Base-by-base conservation (phyloP, 2,888 invertebrate genomes). In the Cataglyphis altisquamis region DNA sequence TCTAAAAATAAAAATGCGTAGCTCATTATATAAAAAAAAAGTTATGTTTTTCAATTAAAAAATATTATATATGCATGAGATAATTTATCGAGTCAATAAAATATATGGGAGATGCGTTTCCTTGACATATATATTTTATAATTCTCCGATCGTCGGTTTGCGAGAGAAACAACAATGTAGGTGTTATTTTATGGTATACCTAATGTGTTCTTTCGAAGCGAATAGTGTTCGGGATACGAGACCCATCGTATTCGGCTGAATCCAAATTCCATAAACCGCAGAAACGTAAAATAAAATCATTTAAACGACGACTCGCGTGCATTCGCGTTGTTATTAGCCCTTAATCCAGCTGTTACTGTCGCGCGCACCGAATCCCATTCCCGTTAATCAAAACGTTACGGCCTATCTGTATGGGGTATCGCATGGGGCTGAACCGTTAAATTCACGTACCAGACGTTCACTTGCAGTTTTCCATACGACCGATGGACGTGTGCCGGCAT, bases 351-450 rank as follows among this genome's bases (percentile, higher is more conserved):
- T 78, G 88, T 84, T 87, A 67, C 81, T 86, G 62, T 84, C 86
- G 86, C 81, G 67, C 82, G 66, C 85, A 72, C 57, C 36, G 84
- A 82, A 83, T 89, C 80, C 86, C 84, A 87, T 84, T 86, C 83
- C 72, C 88, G 88, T 89, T 89, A 87, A 89, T 89, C 88, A 87
- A 89, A 89, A 84, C 82, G 89, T 89, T 89, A 89, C 89, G 48
- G 75, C 82, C 72, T 86, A 83, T 78, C 52, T n/a, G 73, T 86
- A 68, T 70, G 82, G 88, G 66, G 72, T 82, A 75, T 72, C 74
- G 80, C 75, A 82, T 72, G 75, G 83, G 84, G 83, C 82, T 72
- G 87, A 82, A 83, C 74, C 84, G 84, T 89, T 89, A 89, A 88
- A 88, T 88, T 88, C 87, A 55, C 82, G 75, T 77, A 85, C 62